Base-by-base conservation (phyloP, 2,797 vertebrate species). In the Pipistrellus nathusii region DNA sequence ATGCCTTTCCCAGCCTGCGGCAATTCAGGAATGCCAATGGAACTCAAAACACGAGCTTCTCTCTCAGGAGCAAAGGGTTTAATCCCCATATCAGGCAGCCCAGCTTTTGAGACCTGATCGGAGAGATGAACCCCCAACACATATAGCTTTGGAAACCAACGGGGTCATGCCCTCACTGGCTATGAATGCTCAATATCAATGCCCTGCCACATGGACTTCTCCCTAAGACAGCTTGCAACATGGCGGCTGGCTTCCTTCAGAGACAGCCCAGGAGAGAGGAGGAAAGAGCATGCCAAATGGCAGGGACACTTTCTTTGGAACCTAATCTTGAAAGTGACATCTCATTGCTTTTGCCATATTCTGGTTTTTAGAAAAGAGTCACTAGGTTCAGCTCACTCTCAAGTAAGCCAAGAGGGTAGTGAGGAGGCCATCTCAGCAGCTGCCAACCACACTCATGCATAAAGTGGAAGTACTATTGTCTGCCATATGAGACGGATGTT, bases 1-100 rank as follows among this genome's bases (percentile, higher is more conserved):
- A 51, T 13, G 14, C 1, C 20, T 59, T 12, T 18, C 62, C 3
- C 2, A 1, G 0, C 9, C 12, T 3, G 0, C 14, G 25, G 4
- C 1, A 4, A 66, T 11, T 25, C 13, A 5, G 48, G 30, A 38
- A 9, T 35, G 11, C 7, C 1, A 0, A 46, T 21, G 12, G 35
- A 46, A 75, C 10, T 25, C 77, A 76, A 48, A 57, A 3, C 11
- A 11, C 6, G 25, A 76, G n/a, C 18, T 75, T 75, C 23, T 48
- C 57, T 23, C 46, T 57, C 23, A 57, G 48, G 30, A 57, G n/a
- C 0, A 1, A 25, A 48, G 38, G 7, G 14, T 76, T 20, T 75
- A 69, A 57, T 0, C 8, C 10, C 27, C n/a, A 8, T 8, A 57
- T 23, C 13, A 17, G 46, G 18, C 20, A 82, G 18, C 25, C 25